Evolutionary conservation across 2,797 vertebrate genomes (phyloP).

Genomic region (Syngnathus rostellatus): DNA sequence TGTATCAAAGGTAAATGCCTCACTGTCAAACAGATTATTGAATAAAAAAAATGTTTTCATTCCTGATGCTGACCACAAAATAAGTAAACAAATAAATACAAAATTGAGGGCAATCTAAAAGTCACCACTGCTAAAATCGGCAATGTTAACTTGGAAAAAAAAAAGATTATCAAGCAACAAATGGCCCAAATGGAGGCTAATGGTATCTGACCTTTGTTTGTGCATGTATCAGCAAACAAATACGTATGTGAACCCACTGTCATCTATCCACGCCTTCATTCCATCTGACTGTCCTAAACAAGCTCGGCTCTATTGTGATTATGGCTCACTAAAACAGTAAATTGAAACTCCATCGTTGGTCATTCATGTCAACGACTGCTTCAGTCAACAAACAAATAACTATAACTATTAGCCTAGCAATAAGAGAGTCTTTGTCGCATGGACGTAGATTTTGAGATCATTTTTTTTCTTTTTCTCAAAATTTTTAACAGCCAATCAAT

Average conservation of each 20-base stretch:
- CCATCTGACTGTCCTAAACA: constrained; percentile 26
- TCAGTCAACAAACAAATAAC: constrained; percentile 29
- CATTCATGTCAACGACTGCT: constrained; percentile 41
- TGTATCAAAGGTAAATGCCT: background rate
- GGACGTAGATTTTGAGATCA: no score
- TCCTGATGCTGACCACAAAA: background rate
- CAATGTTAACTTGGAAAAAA: background rate
- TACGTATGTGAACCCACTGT: constrained; percentile 42
- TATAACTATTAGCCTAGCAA: background rate
- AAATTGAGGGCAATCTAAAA: background rate
- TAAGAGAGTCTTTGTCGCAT: background rate
- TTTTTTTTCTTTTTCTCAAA: no score
- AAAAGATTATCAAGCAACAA: background rate
- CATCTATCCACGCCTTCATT: constrained; percentile 24
- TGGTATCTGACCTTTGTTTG: constrained; percentile 38
- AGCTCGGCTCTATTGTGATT: constrained; percentile 31
- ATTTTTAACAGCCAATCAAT: background rate
- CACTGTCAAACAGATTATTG: background rate
- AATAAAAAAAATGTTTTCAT: background rate
- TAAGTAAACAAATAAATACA: background rate
- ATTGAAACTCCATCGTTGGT: constrained; percentile 42
- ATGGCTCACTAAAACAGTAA: constrained; percentile 54
- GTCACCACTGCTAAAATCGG: background rate
- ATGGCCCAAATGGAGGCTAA: constrained; percentile 34
- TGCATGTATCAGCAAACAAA: constrained; percentile 23